Percentiles rank a stretch among this genome's conserved stretches.
Conservation (phyloP, 2,888 invertebrate species). For the Amiota communis region DNA sequence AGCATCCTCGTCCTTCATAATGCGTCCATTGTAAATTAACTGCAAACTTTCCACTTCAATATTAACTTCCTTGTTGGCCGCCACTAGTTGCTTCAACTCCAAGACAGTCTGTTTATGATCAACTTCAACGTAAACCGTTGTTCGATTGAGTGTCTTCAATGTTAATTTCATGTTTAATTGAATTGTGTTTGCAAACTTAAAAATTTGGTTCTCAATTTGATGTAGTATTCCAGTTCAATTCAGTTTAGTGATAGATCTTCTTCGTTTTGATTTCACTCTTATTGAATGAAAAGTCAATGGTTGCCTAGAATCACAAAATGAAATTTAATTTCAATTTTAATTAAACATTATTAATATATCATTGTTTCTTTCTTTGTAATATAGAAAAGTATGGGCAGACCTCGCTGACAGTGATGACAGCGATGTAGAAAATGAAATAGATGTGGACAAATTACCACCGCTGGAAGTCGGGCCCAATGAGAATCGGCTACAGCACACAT, state of each 20-base stretch:
- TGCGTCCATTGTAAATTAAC: constrained; percentile 95
- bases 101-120: constrained; percentile 88
- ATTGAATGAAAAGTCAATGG: neutral
- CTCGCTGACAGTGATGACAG: constrained; percentile 77
- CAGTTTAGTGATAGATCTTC: neutral
- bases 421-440: constrained; percentile 78
- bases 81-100: constrained; percentile 81
- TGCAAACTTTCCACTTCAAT: constrained; percentile 88
- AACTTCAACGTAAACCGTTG: constrained; percentile 91
- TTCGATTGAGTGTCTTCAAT: constrained; percentile 93
- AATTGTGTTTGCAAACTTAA: no score
- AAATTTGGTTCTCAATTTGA: neutral
- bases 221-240: neutral
- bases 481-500: constrained; percentile 93
- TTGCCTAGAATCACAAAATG: neutral
- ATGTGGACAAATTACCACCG: constrained; percentile 76
- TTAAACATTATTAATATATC: no score
- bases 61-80: constrained; percentile 49
- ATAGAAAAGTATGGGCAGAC: constrained; percentile 70
- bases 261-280: neutral
- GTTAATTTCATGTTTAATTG: constrained; percentile 77
- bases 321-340: neutral
- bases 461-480: constrained; percentile 86
- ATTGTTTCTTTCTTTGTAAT: constrained; percentile 35
- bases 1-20: constrained; percentile 88